phyloP scores from a whole-genome alignment of 2,888 invertebrate genomes.

The Disparrhopalites patrizii region DNA sequence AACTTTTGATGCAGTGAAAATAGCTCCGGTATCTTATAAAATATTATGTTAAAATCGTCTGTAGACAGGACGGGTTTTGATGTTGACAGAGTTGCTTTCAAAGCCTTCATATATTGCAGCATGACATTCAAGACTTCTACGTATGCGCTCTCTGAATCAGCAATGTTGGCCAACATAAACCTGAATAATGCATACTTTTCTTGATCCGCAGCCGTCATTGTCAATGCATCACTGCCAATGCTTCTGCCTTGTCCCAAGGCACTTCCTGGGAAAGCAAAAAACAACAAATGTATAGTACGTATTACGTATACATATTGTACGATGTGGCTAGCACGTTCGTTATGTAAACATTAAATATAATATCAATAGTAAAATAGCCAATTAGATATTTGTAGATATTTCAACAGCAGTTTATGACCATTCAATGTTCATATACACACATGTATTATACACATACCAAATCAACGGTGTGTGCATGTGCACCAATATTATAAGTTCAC shows the following conservation, averaged over 20 bases:
- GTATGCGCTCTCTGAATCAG: conserved; percentile 86
- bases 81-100: conserved; percentile 78
- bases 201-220: conserved; percentile 57
- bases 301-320: no score
- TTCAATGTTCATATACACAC: no score
- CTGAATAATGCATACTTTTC: conserved; percentile 81
- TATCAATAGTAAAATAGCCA: no score
- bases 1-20: conserved; percentile 78
- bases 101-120: conserved; percentile 80
- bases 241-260: conserved; percentile 33
- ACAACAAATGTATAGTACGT: no score
- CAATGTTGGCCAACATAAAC: conserved; percentile 81
- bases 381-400: no score
- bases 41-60: conserved; percentile 84
- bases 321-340: no score
- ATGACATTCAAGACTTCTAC: conserved; percentile 85
- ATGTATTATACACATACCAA: no score
- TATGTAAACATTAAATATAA: no score
- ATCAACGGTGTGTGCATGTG: no score
- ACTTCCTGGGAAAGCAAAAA: conserved; percentile 5
- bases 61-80: conserved; percentile 85
- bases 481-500: no score
- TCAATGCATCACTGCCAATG: conserved; percentile 40
- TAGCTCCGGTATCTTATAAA: conserved; percentile 86
- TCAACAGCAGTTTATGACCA: no score